Evolutionary conservation across 2,797 vertebrate species (phyloP).

Genomic region (Dendrocincla fuliginosa): DNA sequence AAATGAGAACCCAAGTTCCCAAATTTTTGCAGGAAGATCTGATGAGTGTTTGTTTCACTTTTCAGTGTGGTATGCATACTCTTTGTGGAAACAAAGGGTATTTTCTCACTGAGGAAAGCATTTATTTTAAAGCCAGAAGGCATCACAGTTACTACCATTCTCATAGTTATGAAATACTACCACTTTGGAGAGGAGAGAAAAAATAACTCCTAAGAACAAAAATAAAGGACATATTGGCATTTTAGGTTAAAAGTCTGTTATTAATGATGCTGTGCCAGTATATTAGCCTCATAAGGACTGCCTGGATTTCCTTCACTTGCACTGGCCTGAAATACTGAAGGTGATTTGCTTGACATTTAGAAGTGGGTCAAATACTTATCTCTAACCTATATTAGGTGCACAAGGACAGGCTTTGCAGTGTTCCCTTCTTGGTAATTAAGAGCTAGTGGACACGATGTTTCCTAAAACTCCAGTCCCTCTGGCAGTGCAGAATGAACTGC

Average conservation of each 20-base stretch:
- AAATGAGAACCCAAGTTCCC: not conserved
- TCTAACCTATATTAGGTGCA: not conserved
- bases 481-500: fast-evolving
- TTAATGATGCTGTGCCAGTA: not conserved
- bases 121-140: constrained; percentile 16
- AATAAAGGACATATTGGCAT: not conserved
- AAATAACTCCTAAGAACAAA: not conserved
- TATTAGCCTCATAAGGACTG: not conserved
- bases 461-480: not conserved
- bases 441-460: not conserved
- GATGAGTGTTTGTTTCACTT: not conserved
- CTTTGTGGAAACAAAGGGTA: not conserved
- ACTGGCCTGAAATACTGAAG: not conserved
- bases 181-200: not conserved
- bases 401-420: not conserved
- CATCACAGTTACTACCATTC: not conserved
- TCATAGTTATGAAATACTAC: not conserved
- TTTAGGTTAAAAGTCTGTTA: not conserved
- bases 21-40: not conserved
- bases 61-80: not conserved
- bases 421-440: not conserved
- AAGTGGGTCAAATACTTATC: not conserved
- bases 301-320: not conserved
- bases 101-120: constrained; percentile 5
- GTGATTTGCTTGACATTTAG: not conserved